These are phyloP conservation scores for Enteromius treurensis DNA, from an alignment of 2,797 vertebrate genomes.

Conservation along the genomic window DNA sequence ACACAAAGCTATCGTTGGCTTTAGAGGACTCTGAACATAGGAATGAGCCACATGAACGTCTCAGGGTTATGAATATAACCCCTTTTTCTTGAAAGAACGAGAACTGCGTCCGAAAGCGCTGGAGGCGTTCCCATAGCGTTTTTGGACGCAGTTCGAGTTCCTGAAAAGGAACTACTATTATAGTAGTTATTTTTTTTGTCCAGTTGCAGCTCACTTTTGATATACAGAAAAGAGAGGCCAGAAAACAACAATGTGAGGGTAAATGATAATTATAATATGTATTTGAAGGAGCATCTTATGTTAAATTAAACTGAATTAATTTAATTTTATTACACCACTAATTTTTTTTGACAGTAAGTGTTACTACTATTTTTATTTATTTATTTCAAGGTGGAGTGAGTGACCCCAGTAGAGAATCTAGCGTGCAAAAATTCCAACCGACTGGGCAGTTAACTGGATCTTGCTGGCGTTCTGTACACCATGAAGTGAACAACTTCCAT, in stretches of 20 bases:
- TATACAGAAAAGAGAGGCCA: not conserved
- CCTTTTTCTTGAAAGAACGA: no score
- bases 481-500: no score
- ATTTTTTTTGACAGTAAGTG: not conserved
- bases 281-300: not conserved
- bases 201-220: not conserved
- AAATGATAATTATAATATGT: not conserved
- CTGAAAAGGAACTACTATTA: no score
- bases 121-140: no score
- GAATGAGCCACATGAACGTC: not conserved
- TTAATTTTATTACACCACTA: not conserved
- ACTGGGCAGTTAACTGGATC: no score
- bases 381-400: no score
- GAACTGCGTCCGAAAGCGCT: no score
- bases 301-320: not conserved
- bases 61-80: no score
- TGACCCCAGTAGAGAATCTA: no score
- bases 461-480: no score
- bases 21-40: not conserved
- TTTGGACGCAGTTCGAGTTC: no score
- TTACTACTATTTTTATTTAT: not conserved
- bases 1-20: not conserved
- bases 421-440: no score
- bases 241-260: not conserved
- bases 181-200: not conserved